Conservation (phyloP, 1,140 invertebrate genomes). For the Phthorimaea operculella region DNA sequence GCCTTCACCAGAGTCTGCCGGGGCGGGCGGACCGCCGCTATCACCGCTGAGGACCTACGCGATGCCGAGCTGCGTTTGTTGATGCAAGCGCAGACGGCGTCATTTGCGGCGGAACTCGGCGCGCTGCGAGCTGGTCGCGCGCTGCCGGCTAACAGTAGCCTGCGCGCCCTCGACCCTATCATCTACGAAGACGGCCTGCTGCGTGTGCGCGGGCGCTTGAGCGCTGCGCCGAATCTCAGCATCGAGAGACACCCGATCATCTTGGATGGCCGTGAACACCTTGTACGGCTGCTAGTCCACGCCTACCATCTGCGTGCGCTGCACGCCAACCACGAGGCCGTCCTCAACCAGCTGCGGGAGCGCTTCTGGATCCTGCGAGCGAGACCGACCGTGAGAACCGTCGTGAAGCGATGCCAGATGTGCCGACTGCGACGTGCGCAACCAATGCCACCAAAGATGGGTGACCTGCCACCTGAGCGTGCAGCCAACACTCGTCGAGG, state of each 20-base stretch:
- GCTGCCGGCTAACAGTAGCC: background rate
- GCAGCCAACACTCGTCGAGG: background rate
- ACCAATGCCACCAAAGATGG: too few relatives aligned
- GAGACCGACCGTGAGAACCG: background rate
- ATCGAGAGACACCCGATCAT: background rate
- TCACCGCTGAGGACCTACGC: background rate
- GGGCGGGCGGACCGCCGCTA: background rate
- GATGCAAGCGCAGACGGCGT: background rate
- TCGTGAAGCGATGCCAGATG: background rate
- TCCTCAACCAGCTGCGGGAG: background rate
- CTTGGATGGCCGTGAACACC: background rate
- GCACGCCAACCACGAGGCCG: background rate
- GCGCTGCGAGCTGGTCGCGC: background rate
- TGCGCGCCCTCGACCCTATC: conserved; percentile 2
- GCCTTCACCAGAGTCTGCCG: conserved; percentile 2
- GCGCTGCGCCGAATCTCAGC: background rate
- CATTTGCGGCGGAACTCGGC: background rate
- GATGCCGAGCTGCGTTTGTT: background rate
- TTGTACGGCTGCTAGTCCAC: background rate
- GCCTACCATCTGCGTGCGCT: background rate
- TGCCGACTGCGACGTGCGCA: background rate
- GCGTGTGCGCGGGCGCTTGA: background rate
- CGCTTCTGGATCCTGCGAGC: background rate
- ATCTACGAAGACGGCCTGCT: background rate
- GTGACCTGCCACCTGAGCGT: too few relatives aligned